Percentiles rank a stretch among this genome's conserved stretches.
These are phyloP conservation scores for Porphyrio hochstetteri DNA, from an alignment of 2,113 vertebrate genomes.

Conservation along the genomic window DNA sequence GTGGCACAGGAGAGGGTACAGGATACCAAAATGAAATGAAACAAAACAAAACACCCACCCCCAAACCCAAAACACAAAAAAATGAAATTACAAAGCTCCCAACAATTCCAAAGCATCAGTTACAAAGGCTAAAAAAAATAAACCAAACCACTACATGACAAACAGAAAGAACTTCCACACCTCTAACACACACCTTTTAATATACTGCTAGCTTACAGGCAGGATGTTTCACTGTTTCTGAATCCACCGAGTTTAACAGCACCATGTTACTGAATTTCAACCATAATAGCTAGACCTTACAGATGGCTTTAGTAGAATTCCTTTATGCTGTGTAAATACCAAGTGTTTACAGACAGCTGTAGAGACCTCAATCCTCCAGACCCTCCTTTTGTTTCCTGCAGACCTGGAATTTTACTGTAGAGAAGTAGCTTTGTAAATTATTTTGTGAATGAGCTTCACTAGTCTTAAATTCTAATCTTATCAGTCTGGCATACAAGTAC, in stretches of 20 bases:
- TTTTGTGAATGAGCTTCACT: slow-evolving; percentile 32
- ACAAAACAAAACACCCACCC: too few species aligned
- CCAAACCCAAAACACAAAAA: too few species aligned
- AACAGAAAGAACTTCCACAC: neutral
- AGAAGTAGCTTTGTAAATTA: slow-evolving; percentile 29
- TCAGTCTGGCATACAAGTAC: neutral
- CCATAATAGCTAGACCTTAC: neutral
- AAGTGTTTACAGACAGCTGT: slow-evolving; percentile 5
- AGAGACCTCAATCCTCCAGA: neutral
- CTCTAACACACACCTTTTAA: neutral
- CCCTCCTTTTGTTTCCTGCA: neutral
- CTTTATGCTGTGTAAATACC: neutral
- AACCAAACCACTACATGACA: neutral
- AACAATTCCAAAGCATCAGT: neutral
- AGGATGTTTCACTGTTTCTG: accelerated
- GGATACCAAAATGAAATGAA: neutral
- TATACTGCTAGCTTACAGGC: neutral
- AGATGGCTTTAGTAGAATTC: neutral
- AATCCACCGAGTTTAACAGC: neutral
- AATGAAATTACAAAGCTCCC: neutral
- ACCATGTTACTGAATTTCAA: neutral
- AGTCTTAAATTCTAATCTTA: slow-evolving; percentile 40
- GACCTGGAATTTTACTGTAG: neutral
- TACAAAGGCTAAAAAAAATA: neutral
- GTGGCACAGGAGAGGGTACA: too few species aligned